Evolutionary conservation across 2,797 vertebrate species (phyloP).

Genomic region (Pantherophis vulpinus): DNA sequence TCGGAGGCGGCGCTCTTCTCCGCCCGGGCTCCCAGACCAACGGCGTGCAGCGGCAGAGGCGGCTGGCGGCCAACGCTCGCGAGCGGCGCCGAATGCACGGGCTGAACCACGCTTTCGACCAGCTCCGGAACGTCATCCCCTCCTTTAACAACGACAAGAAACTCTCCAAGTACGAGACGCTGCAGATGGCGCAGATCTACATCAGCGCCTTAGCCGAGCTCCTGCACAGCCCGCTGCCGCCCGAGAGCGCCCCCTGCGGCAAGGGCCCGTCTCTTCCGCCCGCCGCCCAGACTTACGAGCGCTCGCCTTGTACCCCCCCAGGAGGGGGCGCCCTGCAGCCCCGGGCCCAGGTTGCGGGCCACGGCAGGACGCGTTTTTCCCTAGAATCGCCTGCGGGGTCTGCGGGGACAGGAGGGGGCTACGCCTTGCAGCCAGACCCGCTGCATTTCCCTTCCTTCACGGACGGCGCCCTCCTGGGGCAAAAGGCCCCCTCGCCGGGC

Average conservation of each 20-base stretch:
- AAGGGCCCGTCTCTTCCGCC: constrained; percentile 42
- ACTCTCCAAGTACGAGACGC: constrained; percentile 94
- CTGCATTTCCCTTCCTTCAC: constrained; percentile 79
- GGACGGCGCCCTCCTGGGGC: constrained; percentile 76
- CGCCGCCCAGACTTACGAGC: constrained; percentile 53
- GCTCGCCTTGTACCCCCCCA: background rate
- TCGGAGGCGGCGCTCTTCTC: constrained; percentile 50
- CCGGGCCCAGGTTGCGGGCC: constrained; percentile 50
- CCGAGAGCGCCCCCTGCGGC: constrained; percentile 43
- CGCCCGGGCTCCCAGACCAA: constrained; percentile 67
- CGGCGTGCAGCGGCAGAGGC: constrained; percentile 87
- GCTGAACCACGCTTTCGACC: constrained; percentile 94
- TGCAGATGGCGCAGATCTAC: constrained; percentile 98
- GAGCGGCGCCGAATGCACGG: constrained; percentile 95
- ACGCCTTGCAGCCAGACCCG: constrained; percentile 76
- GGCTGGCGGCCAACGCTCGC: constrained; percentile 91
- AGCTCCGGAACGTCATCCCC: constrained; percentile 94
- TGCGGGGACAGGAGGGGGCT: constrained; percentile 45
- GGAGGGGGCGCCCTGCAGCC: constrained; percentile 33
- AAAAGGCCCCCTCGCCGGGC: constrained; percentile 75
- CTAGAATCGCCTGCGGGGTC: constrained; percentile 30
- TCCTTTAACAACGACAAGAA: constrained; percentile 97
- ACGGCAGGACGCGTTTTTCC: constrained; percentile 74
- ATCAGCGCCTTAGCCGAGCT: constrained; percentile 93
- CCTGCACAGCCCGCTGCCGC: constrained; percentile 69